Conservation (phyloP, 2,888 invertebrate genomes). For the Theodoxus fluviatilis region DNA sequence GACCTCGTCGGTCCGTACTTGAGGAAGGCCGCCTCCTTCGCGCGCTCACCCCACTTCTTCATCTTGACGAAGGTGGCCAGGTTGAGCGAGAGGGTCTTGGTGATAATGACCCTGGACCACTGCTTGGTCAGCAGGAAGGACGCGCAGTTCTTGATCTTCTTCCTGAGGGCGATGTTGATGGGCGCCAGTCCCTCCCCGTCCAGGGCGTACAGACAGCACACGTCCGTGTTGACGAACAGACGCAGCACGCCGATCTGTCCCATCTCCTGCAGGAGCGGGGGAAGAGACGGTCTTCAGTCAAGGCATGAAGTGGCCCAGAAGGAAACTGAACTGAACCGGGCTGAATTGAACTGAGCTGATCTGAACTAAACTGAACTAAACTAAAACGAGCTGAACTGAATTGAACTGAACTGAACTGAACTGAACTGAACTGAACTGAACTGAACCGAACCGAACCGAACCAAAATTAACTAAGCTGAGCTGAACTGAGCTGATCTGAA, state of each 20-base stretch:
- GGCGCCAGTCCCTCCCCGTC: conserved; percentile 61
- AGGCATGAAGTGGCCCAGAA: too few relatives aligned
- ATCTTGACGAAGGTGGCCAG: conserved; percentile 56
- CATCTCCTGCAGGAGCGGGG: too few relatives aligned
- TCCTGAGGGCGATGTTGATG: conserved; percentile 59
- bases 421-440: too few relatives aligned
- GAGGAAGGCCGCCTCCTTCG: conserved; percentile 54
- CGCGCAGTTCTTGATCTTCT: conserved; percentile 58
- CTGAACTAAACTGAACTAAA: too few relatives aligned
- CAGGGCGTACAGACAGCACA: conserved; percentile 56
- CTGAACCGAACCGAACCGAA: too few relatives aligned
- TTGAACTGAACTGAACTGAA: too few relatives aligned
- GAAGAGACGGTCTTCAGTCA: too few relatives aligned
- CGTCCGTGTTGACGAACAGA: conserved; percentile 59
- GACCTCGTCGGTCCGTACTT: conserved; percentile 56
- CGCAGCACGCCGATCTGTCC: conserved; percentile 58
- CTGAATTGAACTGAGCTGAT: too few relatives aligned
- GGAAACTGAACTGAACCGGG: too few relatives aligned
- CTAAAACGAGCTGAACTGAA: too few relatives aligned
- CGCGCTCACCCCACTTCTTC: conserved; percentile 58
- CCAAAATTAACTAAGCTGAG: too few relatives aligned
- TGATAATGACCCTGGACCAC: conserved; percentile 60
- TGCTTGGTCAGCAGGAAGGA: conserved; percentile 63
- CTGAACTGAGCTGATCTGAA: too few relatives aligned
- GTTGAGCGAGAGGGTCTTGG: conserved; percentile 41